Percentiles rank a stretch among this genome's conserved stretches.
Evolutionary conservation across 2,888 invertebrate genomes (phyloP).

Genomic region (Glaucopsyche alexis): DNA sequence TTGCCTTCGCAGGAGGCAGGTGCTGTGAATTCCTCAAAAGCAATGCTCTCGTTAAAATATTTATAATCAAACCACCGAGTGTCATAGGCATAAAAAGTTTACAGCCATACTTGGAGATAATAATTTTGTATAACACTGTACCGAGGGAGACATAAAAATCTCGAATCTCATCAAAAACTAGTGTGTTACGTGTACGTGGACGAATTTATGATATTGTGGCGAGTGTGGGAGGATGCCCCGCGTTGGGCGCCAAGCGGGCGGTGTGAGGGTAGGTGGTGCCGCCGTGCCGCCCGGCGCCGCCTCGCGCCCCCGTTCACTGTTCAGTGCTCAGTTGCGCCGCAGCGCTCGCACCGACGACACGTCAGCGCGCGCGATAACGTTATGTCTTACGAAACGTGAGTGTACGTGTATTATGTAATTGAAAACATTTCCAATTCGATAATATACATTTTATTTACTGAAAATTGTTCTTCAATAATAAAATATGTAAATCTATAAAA

Average conservation of each 20-base stretch:
- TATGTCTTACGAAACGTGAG: constrained; percentile 64
- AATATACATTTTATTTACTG: background rate
- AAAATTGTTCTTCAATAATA: no score
- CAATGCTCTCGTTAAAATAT: background rate
- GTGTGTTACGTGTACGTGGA: constrained; percentile 10
- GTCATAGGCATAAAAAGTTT: background rate
- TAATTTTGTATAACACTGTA: background rate
- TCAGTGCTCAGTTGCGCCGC: constrained; percentile 74
- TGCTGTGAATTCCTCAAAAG: background rate
- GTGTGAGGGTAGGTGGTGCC: constrained; percentile 42
- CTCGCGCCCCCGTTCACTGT: constrained; percentile 42
- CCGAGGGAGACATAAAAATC: constrained; percentile 1
- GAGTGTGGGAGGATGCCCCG: constrained; percentile 40
- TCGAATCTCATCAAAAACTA: constrained; percentile 45
- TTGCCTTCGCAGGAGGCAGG: background rate
- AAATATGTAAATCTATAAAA: background rate
- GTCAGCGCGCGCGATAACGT: constrained; percentile 52
- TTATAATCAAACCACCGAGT: background rate
- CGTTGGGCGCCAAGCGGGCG: constrained; percentile 60
- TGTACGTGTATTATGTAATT: constrained; percentile 63
- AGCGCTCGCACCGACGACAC: constrained; percentile 58
- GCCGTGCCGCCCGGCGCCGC: constrained; percentile 47
- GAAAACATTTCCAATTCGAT: constrained; percentile 32
- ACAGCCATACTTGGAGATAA: background rate
- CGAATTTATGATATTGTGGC: constrained; percentile 13